A percentile compares a stretch with the other conserved stretches of the same genome.
phyloP scores from a whole-genome alignment of 2,888 invertebrate species.

The Agrotis exclamationis region DNA sequence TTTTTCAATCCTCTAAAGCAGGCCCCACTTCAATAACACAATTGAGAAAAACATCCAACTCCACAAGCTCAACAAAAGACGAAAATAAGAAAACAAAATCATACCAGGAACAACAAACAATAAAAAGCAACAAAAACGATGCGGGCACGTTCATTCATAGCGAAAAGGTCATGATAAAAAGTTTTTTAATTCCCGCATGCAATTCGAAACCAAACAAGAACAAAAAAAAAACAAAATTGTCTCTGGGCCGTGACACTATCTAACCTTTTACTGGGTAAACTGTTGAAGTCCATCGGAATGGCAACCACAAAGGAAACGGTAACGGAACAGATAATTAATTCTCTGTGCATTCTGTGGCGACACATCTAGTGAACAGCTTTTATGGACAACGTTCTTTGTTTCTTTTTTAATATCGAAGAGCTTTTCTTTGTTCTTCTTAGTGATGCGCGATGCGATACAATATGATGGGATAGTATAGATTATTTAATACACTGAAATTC shows the following conservation, averaged over 20 bases:
- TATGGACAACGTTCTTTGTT: conserved; percentile 42
- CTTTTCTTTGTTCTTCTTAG: conserved; percentile 10
- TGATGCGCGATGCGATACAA: background rate
- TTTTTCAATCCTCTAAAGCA: no score
- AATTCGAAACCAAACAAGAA: conserved; percentile 41
- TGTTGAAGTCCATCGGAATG: conserved; percentile 56
- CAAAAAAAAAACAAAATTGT: conserved; percentile 38
- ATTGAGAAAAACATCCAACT: conserved; percentile 10
- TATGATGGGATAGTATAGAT: background rate
- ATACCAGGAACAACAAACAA: conserved; percentile 45
- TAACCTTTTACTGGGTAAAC: conserved; percentile 57
- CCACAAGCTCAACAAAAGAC: conserved; percentile 5
- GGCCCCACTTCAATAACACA: conserved; percentile 9
- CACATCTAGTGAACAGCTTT: conserved; percentile 59
- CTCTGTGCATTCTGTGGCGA: conserved; percentile 57
- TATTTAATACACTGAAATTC: background rate
- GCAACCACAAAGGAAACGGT: conserved; percentile 54
- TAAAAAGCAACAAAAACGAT: conserved; percentile 42
- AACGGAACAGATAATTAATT: conserved; percentile 65
- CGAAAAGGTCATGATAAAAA: conserved; percentile 62
- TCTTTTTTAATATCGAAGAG: conserved; percentile 45
- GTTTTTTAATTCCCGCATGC: conserved; percentile 65
- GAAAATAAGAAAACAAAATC: conserved; percentile 37
- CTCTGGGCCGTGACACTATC: conserved; percentile 54
- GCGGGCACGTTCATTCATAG: conserved; percentile 55